phyloP scores from a whole-genome alignment of 2,797 vertebrate species.

The Pangasius krempfi region DNA sequence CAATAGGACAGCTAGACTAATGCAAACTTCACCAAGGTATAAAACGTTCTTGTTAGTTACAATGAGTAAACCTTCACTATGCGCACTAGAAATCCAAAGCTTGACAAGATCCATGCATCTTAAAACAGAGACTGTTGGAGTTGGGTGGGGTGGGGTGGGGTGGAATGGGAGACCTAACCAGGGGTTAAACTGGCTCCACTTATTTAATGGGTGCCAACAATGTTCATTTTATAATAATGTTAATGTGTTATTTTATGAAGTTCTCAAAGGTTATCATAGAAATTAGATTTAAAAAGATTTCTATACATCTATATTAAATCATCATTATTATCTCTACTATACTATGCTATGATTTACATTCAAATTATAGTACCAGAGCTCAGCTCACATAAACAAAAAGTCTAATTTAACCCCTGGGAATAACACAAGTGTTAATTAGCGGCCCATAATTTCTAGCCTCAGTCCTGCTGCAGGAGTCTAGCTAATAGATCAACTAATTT shows the following conservation, averaged over 20 bases:
- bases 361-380: not conserved
- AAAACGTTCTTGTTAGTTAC: not conserved
- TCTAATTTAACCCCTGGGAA: not conserved
- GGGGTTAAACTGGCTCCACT: not conserved
- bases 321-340: not conserved
- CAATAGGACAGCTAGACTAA: not conserved
- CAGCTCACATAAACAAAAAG: not conserved
- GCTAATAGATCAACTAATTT: not conserved
- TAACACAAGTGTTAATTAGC: not conserved
- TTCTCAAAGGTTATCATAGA: not conserved
- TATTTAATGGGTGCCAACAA: not conserved
- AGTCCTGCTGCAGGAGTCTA: not conserved
- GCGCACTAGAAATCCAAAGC: not conserved
- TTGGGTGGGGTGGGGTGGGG: not conserved
- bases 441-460: not conserved
- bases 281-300: not conserved
- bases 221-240: not conserved
- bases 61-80: not conserved
- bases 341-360: not conserved
- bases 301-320: not conserved
- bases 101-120: not conserved
- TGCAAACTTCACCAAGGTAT: not conserved
- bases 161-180: not conserved
- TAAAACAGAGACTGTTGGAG: not conserved
- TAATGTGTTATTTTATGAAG: not conserved